Conservation (phyloP, 2,797 vertebrate species). For the Diplodus sargus region DNA sequence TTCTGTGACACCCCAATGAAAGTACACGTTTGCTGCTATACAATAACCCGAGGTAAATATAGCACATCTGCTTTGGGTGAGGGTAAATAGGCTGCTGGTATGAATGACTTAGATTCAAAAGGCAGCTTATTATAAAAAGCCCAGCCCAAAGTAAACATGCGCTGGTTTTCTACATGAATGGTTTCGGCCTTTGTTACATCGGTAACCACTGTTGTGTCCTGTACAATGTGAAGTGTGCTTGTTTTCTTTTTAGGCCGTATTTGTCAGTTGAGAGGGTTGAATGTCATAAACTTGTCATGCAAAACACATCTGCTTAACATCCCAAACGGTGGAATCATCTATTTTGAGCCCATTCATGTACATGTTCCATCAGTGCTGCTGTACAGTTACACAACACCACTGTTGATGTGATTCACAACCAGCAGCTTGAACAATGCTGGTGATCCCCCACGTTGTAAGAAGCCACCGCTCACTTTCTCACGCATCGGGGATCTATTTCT, state of each 20-base stretch:
- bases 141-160: constrained; percentile 49
- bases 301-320: background rate
- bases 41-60: constrained; percentile 33
- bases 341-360: background rate
- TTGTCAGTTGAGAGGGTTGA: background rate
- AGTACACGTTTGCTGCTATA: constrained; percentile 6
- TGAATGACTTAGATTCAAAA: constrained; percentile 34
- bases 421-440: background rate
- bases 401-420: constrained; percentile 1
- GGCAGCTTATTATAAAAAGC: constrained; percentile 41
- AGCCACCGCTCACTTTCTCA: constrained; percentile 13
- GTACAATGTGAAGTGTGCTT: background rate
- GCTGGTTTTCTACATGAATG: background rate
- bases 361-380: background rate
- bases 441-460: constrained; percentile 1
- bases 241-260: constrained; percentile 13
- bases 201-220: constrained; percentile 6
- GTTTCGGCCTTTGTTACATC: constrained; percentile 10
- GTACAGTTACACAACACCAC: background rate
- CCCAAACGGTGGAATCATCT: background rate
- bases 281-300: background rate
- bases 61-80: constrained; percentile 20
- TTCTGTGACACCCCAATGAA: constrained; percentile 19
- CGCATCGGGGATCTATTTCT: background rate
- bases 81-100: constrained; percentile 6